These are phyloP conservation scores for Callosobruchus maculatus DNA, from an alignment of 2,888 invertebrate genomes.

Conservation along the genomic window DNA sequence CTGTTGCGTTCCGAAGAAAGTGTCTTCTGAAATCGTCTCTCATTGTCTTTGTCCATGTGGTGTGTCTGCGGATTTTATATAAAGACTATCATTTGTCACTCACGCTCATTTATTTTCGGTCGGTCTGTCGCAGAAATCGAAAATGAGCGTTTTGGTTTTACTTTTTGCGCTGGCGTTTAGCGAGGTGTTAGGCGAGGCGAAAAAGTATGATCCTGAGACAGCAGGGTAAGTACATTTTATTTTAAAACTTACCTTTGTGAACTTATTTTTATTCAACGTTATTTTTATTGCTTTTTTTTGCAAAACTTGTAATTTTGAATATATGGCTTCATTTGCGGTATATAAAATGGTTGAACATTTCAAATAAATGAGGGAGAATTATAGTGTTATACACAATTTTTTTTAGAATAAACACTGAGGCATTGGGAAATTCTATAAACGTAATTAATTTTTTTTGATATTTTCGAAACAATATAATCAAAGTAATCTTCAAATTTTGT, in stretches of 20 bases:
- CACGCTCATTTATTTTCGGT: background rate
- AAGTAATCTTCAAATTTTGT: no score
- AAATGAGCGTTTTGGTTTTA: constrained; percentile 4
- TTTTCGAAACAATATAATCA: no score
- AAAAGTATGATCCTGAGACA: constrained; percentile 36
- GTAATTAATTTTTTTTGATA: no score
- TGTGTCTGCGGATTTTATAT: constrained; percentile 41
- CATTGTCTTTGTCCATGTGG: constrained; percentile 36
- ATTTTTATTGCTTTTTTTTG: background rate
- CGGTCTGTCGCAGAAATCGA: constrained; percentile 1
- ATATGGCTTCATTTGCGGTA: no score
- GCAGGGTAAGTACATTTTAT: constrained; percentile 33
- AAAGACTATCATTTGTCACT: constrained; percentile 12
- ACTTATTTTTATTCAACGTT: no score
- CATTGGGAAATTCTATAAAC: no score
- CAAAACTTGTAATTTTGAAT: no score
- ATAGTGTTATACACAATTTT: no score
- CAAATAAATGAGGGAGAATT: no score
- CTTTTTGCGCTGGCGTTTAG: constrained; percentile 1
- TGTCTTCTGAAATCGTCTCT: background rate
- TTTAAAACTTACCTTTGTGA: background rate
- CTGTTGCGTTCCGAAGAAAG: background rate
- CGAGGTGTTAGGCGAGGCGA: constrained; percentile 31
- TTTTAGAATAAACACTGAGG: no score
- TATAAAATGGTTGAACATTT: no score